A percentile compares a stretch with the other conserved stretches of the same genome.
phyloP scores from a whole-genome alignment of 2,888 invertebrate species.

The Liodrosophila aerea region DNA sequence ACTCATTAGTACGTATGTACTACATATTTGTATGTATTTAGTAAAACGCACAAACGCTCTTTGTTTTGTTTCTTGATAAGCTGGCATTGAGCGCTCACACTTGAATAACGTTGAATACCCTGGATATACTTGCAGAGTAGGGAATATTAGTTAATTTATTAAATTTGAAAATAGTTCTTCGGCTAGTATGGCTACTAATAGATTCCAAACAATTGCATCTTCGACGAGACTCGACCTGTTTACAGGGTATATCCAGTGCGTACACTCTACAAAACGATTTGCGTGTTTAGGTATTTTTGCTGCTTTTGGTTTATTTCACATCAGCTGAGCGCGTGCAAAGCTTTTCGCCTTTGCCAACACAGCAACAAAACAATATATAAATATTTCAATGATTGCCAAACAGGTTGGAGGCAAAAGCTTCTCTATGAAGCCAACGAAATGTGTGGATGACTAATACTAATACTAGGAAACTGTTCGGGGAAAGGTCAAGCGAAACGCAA shows the following conservation, averaged over 20 bases:
- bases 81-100: slow-evolving; percentile 40
- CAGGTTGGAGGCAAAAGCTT: slow-evolving; percentile 67
- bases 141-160: not conserved
- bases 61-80: slow-evolving; percentile 45
- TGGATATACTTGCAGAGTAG: not conserved
- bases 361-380: slow-evolving; percentile 54
- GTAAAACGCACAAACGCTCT: slow-evolving; percentile 28
- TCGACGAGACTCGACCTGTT: no score
- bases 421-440: slow-evolving; percentile 38
- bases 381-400: slow-evolving; percentile 65
- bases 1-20: slow-evolving; percentile 4
- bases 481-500: slow-evolving; percentile 52
- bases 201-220: no score
- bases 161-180: no score
- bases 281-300: slow-evolving; percentile 2
- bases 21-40: not conserved
- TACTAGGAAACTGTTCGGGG: slow-evolving; percentile 1
- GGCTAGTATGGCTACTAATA: no score
- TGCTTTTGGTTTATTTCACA: slow-evolving; percentile 35
- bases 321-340: slow-evolving; percentile 70
- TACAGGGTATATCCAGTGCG: no score
- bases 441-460: slow-evolving; percentile 50
- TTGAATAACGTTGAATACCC: slow-evolving; percentile 24
- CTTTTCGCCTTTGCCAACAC: slow-evolving; percentile 60
- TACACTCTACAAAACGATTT: slow-evolving; percentile 2